Evolutionary conservation across 2,797 vertebrate species (phyloP).

Genomic region (Amazona finschi): DNA sequence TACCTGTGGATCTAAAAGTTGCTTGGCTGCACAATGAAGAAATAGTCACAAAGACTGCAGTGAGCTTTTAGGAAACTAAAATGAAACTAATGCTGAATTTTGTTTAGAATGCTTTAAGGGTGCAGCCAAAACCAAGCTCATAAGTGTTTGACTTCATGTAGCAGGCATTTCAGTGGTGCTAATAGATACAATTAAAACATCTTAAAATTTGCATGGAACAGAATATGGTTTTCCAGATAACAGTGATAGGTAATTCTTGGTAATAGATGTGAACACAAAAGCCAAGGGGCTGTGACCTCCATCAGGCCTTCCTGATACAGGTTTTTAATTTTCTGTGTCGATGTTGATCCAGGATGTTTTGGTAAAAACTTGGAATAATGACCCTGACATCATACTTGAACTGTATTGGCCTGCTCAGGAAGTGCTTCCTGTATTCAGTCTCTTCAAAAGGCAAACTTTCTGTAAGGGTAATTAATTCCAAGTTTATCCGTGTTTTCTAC

Average conservation of each 20-base stretch:
- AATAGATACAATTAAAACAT: not conserved
- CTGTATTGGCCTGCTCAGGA: not conserved
- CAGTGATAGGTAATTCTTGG: not conserved
- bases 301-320: not conserved
- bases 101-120: not conserved
- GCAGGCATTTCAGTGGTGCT: not conserved
- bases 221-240: not conserved
- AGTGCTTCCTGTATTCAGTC: constrained; percentile 4
- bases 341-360: constrained; percentile 52
- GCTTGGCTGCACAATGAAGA: not conserved
- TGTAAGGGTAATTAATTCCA: not conserved
- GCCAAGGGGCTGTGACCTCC: not conserved
- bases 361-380: constrained; percentile 11
- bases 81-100: not conserved
- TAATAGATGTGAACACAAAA: not conserved
- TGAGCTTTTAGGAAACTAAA: not conserved
- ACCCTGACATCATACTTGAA: not conserved
- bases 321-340: not conserved
- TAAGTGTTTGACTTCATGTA: not conserved
- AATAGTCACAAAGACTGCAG: not conserved
- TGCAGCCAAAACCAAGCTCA: not conserved
- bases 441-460: not conserved
- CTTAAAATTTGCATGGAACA: not conserved
- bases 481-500: not conserved
- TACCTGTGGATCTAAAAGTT: not conserved